These are phyloP conservation scores for Malacoraja senta DNA, from an alignment of 2,797 vertebrate species.

Conservation along the genomic window DNA sequence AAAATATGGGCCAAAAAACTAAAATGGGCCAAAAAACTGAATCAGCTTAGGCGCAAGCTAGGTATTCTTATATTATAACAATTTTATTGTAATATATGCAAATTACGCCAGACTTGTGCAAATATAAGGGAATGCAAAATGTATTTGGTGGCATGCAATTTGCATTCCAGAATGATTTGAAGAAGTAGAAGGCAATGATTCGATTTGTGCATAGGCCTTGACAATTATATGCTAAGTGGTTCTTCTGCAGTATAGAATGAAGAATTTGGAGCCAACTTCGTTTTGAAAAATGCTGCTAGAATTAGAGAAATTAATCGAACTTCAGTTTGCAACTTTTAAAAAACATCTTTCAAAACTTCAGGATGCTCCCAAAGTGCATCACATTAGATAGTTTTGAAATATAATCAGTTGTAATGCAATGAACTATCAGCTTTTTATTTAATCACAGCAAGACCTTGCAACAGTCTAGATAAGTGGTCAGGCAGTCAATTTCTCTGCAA, in stretches of 20 bases:
- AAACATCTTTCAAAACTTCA: background rate
- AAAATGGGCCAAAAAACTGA: background rate
- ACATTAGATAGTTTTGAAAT: background rate
- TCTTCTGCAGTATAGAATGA: background rate
- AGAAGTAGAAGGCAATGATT: background rate
- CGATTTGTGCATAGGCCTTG: background rate
- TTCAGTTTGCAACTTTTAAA: background rate
- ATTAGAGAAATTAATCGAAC: background rate
- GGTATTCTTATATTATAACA: background rate
- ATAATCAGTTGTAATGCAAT: background rate
- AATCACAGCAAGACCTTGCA: background rate
- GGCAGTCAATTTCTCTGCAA: too few relatives aligned
- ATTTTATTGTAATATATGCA: background rate
- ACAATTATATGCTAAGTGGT: background rate
- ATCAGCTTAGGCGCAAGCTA: background rate
- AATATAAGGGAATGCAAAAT: too few relatives aligned
- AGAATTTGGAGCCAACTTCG: background rate
- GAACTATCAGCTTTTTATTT: background rate
- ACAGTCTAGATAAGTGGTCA: background rate
- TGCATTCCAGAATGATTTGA: background rate
- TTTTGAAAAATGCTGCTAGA: background rate
- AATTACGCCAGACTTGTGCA: too few relatives aligned
- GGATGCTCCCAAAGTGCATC: background rate
- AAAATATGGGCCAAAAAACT: background rate
- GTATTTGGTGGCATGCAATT: background rate